Base-by-base conservation (phyloP, 2,888 invertebrate species). In the Drosophila sordidula region DNA sequence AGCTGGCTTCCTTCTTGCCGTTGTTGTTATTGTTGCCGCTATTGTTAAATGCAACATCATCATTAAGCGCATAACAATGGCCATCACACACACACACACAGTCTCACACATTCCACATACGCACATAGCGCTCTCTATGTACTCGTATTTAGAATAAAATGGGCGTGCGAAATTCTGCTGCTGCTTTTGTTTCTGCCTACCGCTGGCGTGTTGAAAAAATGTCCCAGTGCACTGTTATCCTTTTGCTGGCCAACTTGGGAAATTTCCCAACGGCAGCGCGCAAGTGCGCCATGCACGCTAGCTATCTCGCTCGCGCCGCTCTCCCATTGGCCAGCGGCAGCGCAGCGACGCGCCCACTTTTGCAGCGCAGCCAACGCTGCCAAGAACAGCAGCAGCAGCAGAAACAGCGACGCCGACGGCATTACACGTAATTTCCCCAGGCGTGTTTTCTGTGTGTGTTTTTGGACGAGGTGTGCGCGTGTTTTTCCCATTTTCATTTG, bases 31-130 rank as follows among this genome's bases (percentile, higher is more conserved):
- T 54, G 65, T 57, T 62, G 64, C 50, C 75, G 76, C 66, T 73
- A 57, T 80, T 86, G 83, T 82, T 82, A 78, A 82, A 86, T 80
- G 84, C 87, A 84, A 84, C 87, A 84, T 84, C 83, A 84, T 84
- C 84, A 87, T 84, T 84, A 87, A 84, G 79, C 72, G 79, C 84
- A 73, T 84, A 84, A 87, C 83, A 87, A 87, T 87, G 81, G 83
- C 59, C 67, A 69, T 66, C 70, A 63, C 59, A 76, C 59, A 52
- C 58, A 61, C 59, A 59, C 47, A 51, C 41, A 42, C 32, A 50
- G 18, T 11, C 22, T 51, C n/a, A 38, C 39, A 26, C 39, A 51
- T 38, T 9, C 34, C 11, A 42, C 36, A 59, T 42, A 49, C 45
- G 49, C 54, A 57, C 39, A 47, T 14, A 32, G 29, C 34, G 18